These are phyloP conservation scores for Sciurus carolinensis DNA, from an alignment of 2,797 vertebrate species.

Conservation along the genomic window DNA sequence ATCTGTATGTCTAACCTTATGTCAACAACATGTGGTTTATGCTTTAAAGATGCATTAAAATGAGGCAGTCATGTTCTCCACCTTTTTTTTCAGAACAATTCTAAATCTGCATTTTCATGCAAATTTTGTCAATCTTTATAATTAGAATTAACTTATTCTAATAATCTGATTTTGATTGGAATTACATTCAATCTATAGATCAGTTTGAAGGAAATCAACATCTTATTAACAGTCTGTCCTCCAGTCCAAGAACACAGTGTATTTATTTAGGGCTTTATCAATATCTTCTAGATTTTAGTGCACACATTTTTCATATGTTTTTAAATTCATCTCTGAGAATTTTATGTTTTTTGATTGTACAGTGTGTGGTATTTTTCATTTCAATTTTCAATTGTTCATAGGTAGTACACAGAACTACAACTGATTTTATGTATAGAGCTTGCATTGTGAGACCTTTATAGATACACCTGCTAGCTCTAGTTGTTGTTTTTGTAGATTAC, in stretches of 20 bases:
- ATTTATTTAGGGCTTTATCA: neutral
- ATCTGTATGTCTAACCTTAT: neutral
- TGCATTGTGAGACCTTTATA: neutral
- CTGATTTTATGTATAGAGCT: neutral
- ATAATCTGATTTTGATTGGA: neutral
- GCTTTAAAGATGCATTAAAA: neutral
- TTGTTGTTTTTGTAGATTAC: neutral
- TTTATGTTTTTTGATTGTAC: neutral
- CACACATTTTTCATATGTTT: neutral
- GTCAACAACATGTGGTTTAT: neutral
- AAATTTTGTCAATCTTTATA: neutral
- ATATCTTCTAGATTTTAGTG: neutral
- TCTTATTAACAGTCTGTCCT: neutral
- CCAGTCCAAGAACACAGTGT: rapidly evolving
- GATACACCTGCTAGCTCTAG: neutral
- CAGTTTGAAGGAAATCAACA: neutral
- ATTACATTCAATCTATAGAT: neutral
- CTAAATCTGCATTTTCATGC: neutral
- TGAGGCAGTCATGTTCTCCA: neutral
- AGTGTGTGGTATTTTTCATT: neutral
- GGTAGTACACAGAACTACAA: neutral
- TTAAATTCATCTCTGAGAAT: neutral
- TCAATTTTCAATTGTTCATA: neutral
- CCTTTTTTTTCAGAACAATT: neutral
- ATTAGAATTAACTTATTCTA: neutral